These are phyloP conservation scores for Enteromius fasciolatus DNA, from an alignment of 2,797 vertebrate species.

Conservation along the genomic window DNA sequence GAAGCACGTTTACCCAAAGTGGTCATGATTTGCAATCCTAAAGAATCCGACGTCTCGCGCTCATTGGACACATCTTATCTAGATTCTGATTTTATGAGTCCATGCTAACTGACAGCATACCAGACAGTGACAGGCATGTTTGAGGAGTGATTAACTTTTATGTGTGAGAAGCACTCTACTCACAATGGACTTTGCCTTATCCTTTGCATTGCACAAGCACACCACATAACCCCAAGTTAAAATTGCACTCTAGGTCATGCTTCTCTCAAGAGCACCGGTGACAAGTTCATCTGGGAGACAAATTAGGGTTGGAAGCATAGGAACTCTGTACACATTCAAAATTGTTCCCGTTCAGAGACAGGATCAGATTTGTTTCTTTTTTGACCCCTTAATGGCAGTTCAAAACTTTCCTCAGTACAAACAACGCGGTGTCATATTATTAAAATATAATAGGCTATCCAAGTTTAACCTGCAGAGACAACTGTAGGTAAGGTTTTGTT, in stretches of 20 bases:
- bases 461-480: constrained; percentile 18
- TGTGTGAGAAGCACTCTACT: constrained; percentile 43
- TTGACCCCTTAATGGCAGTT: neutral
- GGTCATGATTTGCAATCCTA: neutral
- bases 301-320: constrained; percentile 22
- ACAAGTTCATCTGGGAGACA: constrained; percentile 42
- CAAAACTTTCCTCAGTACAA: constrained; percentile 9
- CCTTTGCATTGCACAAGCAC: constrained; percentile 39
- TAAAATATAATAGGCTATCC: neutral
- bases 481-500: neutral
- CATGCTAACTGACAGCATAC: constrained; percentile 39
- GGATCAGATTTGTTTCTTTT: constrained; percentile 23
- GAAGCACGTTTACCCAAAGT: constrained; percentile 45
- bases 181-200: constrained; percentile 48
- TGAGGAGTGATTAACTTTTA: constrained; percentile 49
- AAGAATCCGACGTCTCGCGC: constrained; percentile 21
- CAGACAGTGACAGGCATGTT: constrained; percentile 50
- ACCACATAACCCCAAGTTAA: constrained; percentile 25
- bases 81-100: constrained; percentile 29
- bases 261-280: constrained; percentile 24
- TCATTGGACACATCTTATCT: constrained; percentile 41
- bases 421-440: constrained; percentile 15
- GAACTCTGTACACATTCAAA: constrained; percentile 2
- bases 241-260: constrained; percentile 28
- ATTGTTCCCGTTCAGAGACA: constrained; percentile 16